These are phyloP conservation scores for Oryzias sinensis DNA, from an alignment of 2,797 vertebrate species.

Conservation along the genomic window DNA sequence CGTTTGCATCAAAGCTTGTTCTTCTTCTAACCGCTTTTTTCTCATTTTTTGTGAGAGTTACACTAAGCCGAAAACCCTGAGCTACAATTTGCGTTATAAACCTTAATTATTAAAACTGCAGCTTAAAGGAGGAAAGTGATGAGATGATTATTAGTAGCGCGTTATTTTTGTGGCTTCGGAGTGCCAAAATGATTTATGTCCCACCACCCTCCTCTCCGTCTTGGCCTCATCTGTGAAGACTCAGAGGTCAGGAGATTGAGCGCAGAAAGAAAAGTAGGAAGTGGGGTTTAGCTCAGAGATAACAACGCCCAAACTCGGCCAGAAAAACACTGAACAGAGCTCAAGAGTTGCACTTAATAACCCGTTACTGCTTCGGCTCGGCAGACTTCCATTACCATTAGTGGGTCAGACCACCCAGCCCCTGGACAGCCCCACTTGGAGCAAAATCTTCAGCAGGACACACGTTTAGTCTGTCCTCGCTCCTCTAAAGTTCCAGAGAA, in stretches of 20 bases:
- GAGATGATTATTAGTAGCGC: conserved; percentile 2
- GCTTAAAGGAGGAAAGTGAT: not conserved
- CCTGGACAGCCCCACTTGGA: conserved; percentile 25
- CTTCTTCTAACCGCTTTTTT: conserved; percentile 15
- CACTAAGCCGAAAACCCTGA: not conserved
- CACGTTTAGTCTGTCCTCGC: conserved; percentile 37
- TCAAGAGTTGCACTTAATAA: conserved; percentile 51
- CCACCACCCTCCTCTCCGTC: conserved; percentile 24
- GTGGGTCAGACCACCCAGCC: conserved; percentile 58
- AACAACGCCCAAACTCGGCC: conserved; percentile 64
- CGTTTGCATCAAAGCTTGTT: conserved; percentile 48
- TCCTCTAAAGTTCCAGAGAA: conserved; percentile 42
- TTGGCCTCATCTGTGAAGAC: conserved; percentile 21
- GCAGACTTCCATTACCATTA: conserved; percentile 41
- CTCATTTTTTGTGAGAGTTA: not conserved
- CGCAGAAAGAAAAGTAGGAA: conserved; percentile 29
- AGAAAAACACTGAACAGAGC: conserved; percentile 64
- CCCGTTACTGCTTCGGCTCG: conserved; percentile 27
- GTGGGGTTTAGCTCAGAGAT: conserved; percentile 59
- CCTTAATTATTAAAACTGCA: too few species aligned
- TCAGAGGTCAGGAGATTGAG: conserved; percentile 40
- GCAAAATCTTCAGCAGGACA: conserved; percentile 27
- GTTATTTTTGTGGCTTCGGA: conserved; percentile 28
- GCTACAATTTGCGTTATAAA: too few species aligned
- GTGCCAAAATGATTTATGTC: conserved; percentile 46